Evolutionary conservation across 2,113 vertebrate species (phyloP).

Genomic region (Archocentrus centrarchus): DNA sequence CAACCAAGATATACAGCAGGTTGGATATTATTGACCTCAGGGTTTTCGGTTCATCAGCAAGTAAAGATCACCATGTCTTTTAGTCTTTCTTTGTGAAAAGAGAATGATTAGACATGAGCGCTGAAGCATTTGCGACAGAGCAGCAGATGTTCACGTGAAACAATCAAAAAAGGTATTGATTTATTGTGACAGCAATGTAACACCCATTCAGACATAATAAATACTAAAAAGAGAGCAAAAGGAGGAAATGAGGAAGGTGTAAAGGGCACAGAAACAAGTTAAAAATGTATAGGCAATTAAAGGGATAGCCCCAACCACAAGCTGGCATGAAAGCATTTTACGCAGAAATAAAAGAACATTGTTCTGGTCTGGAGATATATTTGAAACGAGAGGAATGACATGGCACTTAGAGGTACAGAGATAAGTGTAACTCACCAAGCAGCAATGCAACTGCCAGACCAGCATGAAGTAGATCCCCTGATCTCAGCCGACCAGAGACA

Average conservation of each 20-base stretch:
- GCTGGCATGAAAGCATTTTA: background rate
- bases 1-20: background rate
- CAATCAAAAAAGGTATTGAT: slow-evolving; percentile 15
- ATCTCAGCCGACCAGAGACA: slow-evolving; percentile 61
- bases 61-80: slow-evolving; percentile 10
- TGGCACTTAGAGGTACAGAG: slow-evolving; percentile 27
- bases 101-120: background rate
- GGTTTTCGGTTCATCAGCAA: slow-evolving; percentile 29
- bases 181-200: slow-evolving; percentile 17
- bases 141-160: background rate
- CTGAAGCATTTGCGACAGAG: background rate
- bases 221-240: background rate
- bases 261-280: slow-evolving; percentile 2
- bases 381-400: slow-evolving; percentile 26
- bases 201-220: background rate
- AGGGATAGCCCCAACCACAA: background rate
- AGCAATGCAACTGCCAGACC: slow-evolving; percentile 68
- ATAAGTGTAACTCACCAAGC: slow-evolving; percentile 72
- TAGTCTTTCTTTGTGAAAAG: background rate
- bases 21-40: slow-evolving; percentile 31
- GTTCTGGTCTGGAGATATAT: background rate
- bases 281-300: background rate
- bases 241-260: background rate
- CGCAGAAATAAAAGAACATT: background rate
- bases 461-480: slow-evolving; percentile 70